Conservation (phyloP, 1,140 invertebrate genomes). For the Drosophila hydei region DNA sequence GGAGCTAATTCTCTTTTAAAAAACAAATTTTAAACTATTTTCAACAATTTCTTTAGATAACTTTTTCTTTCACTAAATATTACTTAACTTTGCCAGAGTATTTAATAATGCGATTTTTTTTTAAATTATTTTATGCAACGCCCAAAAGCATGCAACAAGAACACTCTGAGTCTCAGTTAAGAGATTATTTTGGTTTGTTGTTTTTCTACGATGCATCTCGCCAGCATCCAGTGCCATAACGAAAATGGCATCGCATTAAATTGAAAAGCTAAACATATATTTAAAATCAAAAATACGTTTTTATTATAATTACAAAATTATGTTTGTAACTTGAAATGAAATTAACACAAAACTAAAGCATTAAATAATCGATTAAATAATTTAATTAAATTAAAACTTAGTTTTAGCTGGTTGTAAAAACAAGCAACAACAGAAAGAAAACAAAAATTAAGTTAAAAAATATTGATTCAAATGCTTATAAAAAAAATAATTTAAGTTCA, state of each 20-base stretch:
- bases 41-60: no score
- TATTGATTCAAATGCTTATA: slow-evolving; percentile 53
- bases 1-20: background rate
- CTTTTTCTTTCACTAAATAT: no score
- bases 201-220: background rate
- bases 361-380: slow-evolving; percentile 21
- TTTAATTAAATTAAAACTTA: slow-evolving; percentile 53
- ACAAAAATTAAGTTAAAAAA: slow-evolving; percentile 10
- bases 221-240: slow-evolving; percentile 30
- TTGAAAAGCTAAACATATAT: slow-evolving; percentile 8
- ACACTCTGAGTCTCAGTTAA: slow-evolving; percentile 1
- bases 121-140: slow-evolving; percentile 1
- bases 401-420: slow-evolving; percentile 79
- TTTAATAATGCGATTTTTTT: background rate
- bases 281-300: slow-evolving; percentile 44
- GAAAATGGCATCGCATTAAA: slow-evolving; percentile 27
- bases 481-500: slow-evolving; percentile 64
- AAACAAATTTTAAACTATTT: background rate
- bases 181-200: background rate
- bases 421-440: slow-evolving; percentile 15
- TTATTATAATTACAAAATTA: slow-evolving; percentile 25
- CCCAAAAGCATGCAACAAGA: slow-evolving; percentile 38
- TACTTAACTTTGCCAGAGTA: no score
- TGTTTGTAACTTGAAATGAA: slow-evolving; percentile 38
- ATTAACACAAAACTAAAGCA: slow-evolving; percentile 33